Evolutionary conservation across 2,888 invertebrate genomes (phyloP), one percentile per base, ranked within the genome.

Genomic region (Lasioglossum vierecki): DNA sequence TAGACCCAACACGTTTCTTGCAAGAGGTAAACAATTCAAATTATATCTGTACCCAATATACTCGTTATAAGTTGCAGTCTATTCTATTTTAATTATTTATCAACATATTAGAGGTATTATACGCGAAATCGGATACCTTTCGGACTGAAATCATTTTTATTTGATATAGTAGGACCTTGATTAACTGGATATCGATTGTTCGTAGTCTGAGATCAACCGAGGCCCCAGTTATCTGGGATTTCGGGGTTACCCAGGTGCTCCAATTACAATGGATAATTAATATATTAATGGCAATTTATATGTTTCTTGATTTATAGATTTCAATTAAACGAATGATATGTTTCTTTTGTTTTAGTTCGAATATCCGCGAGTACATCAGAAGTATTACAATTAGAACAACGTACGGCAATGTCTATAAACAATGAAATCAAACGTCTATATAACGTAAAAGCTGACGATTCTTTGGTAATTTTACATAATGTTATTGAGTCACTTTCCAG

Each of bases 401-500:
- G 90, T 46, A 91, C 92, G 2, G 77, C 89, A 22, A 80, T 60
- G 5, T 91, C 93, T 39, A 82, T 93, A 57, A 91, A 82, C 70
- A 91, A 91, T 18, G 93, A 93, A 70, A 88, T 93, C 9, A 91
- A 90, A 18, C 89, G 93, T 35, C 89, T 93, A 5, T 91, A 93
- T 82, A 87, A 87, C 8, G 18, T 92, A 9, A 92, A 91, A 30
- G 90, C 85, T 11, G 92, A 93, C 71, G 85, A 91, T 57, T 86
- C 89, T 26, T 82, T 93, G 8, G 73, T 76, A n/a, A 71, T 91
- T 74, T 80, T 93, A 6, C 89, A 93, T 73, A 93, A 93, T 84
- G 80, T 93, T 70, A 86, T 91, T 53, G 89, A 93, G 46, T 70
- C 26, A 15, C 89, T 93, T 79, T 79, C 80, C 22, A 82, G 66